Evolutionary conservation across 2,888 invertebrate genomes (phyloP).

Genomic region (Chalcosyrphus nemorum): DNA sequence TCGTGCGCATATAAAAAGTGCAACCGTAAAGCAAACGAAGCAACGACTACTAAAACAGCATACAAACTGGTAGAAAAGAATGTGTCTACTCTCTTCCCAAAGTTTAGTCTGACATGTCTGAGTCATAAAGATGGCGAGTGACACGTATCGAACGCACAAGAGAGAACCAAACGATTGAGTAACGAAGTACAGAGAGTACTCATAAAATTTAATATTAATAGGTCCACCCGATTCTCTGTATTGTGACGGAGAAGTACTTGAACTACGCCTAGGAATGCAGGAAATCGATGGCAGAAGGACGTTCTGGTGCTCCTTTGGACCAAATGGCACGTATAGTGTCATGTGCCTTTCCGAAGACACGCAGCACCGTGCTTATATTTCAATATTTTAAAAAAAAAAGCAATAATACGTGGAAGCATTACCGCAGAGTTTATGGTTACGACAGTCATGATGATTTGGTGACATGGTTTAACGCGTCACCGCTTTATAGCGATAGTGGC

Average conservation of each 20-base stretch:
- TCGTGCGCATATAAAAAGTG: background rate
- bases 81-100: background rate
- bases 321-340: slow-evolving; percentile 5
- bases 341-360: background rate
- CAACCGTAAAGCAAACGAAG: background rate
- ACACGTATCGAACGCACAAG: slow-evolving; percentile 45
- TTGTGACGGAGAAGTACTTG: background rate
- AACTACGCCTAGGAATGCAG: slow-evolving; percentile 6
- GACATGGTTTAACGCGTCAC: slow-evolving; percentile 1
- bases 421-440: slow-evolving; percentile 21
- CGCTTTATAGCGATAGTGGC: background rate
- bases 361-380: slow-evolving; percentile 22
- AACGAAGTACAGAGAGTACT: slow-evolving; percentile 18
- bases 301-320: background rate
- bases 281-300: background rate
- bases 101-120: slow-evolving; percentile 16
- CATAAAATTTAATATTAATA: slow-evolving; percentile 47
- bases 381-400: slow-evolving; percentile 35
- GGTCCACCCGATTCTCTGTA: background rate
- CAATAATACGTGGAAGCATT: slow-evolving; percentile 28
- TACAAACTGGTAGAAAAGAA: background rate
- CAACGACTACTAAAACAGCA: background rate
- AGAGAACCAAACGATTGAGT: slow-evolving; percentile 23
- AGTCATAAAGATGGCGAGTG: slow-evolving; percentile 30
- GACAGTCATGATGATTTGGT: slow-evolving; percentile 8